These are phyloP conservation scores for Drosophila obscura DNA, from an alignment of 1,140 invertebrate species.

Conservation along the genomic window DNA sequence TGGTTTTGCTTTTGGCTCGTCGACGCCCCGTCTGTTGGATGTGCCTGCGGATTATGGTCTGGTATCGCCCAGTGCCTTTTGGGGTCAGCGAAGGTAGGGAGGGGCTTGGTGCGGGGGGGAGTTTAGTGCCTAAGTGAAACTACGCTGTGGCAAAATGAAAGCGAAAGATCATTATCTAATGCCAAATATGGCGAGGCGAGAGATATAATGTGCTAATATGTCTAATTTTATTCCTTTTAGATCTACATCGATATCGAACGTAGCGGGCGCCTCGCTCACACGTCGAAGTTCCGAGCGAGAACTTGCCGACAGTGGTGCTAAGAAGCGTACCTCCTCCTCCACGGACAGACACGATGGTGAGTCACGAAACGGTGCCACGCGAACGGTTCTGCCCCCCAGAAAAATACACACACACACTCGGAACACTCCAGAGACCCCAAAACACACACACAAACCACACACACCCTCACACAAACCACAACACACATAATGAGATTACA, in stretches of 20 bases:
- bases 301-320: conserved; percentile 90
- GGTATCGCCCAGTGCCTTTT: conserved; percentile 86
- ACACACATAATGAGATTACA: conserved; percentile 62
- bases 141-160: no score
- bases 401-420: conserved; percentile 29
- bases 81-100: conserved; percentile 89
- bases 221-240: conserved; percentile 83
- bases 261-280: conserved; percentile 89
- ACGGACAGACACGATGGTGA: conserved; percentile 90
- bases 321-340: conserved; percentile 91
- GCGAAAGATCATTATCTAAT: not conserved
- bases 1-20: conserved; percentile 94
- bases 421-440: conserved; percentile 1
- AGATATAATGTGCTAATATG: conserved; percentile 1
- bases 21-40: conserved; percentile 93
- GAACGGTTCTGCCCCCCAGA: not conserved
- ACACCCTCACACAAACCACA: conserved; percentile 29
- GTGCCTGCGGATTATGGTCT: conserved; percentile 88
- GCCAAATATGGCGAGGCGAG: not conserved
- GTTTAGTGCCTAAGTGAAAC: no score
- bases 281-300: conserved; percentile 92
- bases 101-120: not conserved
- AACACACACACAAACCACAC: conserved; percentile 27
- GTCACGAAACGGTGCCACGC: conserved; percentile 41
- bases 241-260: conserved; percentile 94